Evolutionary conservation across 2,888 invertebrate species (phyloP).

Genomic region (Uloborus plumipes): DNA sequence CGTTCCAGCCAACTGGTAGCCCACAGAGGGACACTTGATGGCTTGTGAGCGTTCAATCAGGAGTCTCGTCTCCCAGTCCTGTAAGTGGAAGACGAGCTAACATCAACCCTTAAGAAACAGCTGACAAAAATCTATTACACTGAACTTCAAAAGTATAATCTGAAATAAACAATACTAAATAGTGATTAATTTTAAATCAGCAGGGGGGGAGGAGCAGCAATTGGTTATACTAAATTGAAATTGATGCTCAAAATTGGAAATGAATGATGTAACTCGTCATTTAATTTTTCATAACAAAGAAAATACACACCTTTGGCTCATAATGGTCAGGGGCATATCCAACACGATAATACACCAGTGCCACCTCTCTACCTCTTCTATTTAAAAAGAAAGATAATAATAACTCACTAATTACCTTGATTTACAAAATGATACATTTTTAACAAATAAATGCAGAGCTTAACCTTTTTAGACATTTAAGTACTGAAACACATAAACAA

Average conservation of each 20-base stretch:
- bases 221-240: too few relatives aligned
- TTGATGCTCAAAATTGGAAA: too few relatives aligned
- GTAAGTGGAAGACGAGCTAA: slow-evolving; percentile 12
- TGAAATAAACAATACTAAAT: too few relatives aligned
- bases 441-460: too few relatives aligned
- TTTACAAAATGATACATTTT: too few relatives aligned
- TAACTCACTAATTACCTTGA: too few relatives aligned
- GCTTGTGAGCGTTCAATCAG: slow-evolving; percentile 88
- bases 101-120: not conserved
- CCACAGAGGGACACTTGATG: slow-evolving; percentile 86
- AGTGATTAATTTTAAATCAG: too few relatives aligned
- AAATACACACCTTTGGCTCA: slow-evolving; percentile 74
- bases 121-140: not conserved
- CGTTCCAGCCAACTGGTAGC: slow-evolving; percentile 78
- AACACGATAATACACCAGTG: slow-evolving; percentile 91
- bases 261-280: not conserved
- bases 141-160: too few relatives aligned
- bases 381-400: slow-evolving; percentile 67
- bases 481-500: too few relatives aligned
- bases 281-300: not conserved
- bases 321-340: slow-evolving; percentile 93
- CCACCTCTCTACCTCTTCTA: slow-evolving; percentile 81
- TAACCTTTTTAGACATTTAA: too few relatives aligned
- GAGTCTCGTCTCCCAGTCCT: slow-evolving; percentile 89
- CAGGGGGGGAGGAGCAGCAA: too few relatives aligned